Conservation (phyloP, 2,888 invertebrate species). For the Diaperis boleti region DNA sequence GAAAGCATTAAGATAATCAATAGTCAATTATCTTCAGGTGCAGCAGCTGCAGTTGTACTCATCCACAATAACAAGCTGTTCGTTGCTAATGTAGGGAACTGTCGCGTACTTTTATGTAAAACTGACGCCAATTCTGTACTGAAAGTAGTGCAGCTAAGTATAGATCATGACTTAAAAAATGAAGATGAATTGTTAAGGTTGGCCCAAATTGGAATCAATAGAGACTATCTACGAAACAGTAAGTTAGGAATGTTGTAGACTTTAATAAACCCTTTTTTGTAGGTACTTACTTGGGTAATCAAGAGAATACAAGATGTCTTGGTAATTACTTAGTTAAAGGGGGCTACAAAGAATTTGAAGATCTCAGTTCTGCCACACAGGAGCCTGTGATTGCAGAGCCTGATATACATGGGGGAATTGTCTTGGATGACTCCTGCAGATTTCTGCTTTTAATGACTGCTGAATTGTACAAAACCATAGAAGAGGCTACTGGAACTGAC, state of each 20-base stretch:
- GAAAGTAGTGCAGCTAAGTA: constrained; percentile 83
- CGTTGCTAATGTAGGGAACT: constrained; percentile 86
- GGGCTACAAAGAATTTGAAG: constrained; percentile 85
- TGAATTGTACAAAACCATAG: constrained; percentile 85
- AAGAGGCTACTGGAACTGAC: constrained; percentile 81
- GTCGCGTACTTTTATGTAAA: constrained; percentile 81
- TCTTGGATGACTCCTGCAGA: constrained; percentile 81
- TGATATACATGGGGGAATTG: constrained; percentile 84
- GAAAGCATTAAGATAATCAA: constrained; percentile 81
- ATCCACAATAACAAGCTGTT: constrained; percentile 83
- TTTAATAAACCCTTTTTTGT: constrained; percentile 36
- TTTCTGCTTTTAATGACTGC: constrained; percentile 89
- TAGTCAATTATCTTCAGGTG: constrained; percentile 83
- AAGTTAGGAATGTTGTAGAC: constrained; percentile 51
- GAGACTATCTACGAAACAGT: constrained; percentile 77
- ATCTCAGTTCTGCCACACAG: constrained; percentile 74
- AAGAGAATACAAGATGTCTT: constrained; percentile 85
- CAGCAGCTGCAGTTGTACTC: constrained; percentile 85
- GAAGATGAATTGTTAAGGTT: constrained; percentile 87
- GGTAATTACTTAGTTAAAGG: constrained; percentile 91
- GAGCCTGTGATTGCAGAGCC: constrained; percentile 89
- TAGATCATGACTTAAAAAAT: constrained; percentile 87
- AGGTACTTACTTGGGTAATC: constrained; percentile 82
- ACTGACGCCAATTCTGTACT: constrained; percentile 83
- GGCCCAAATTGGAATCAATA: constrained; percentile 80